Evolutionary conservation across 1,140 invertebrate species (phyloP), one percentile per base, ranked within the genome.

Genomic region (Tyrophagus putrescentiae): DNA sequence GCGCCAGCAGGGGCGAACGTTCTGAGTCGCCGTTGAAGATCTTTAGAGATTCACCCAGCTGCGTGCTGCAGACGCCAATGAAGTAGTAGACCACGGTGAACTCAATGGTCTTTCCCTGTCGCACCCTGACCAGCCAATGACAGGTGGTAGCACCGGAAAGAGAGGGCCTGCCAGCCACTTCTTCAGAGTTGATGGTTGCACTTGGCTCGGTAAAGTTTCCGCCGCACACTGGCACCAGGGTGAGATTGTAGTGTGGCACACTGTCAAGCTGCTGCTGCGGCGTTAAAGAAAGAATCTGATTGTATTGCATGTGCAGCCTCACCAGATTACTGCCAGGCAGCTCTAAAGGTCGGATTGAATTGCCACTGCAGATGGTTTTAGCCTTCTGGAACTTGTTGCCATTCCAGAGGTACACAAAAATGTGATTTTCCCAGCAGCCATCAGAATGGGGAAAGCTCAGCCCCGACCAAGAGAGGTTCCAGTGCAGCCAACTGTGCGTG

Each of bases 1-100:
- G n/a, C n/a, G 80, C 84, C 23, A 92, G 69, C 33, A 83, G 71
- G 3, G 87, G 85, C 0, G 87, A 87, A 36, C 79, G 76, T 0
- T 69, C 57, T 25, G 74, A 77, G 42, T 73, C 76, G 4, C 88
- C 88, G 74, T 91, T 89, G 68, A 79, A 76, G 23, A 88, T 64
- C 77, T 83, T 61, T 13, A 73, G 70, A 65, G 66, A 65, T 65
- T n/a, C n/a, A n/a, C 65, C 67, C 11, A 68, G 65, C 53, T 68
- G 50, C n/a, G n/a, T n/a, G n/a, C n/a, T n/a, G n/a, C n/a, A n/a
- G n/a, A n/a, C n/a, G n/a, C n/a, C n/a, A 39, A 85, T 76, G 64
- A 79, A 72, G 60, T 87, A 78, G 25, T 73, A 63, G 18, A 70
- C 64, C 69, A 88, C 80, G 5, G 69, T 66, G 6, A 87, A 69